A percentile compares a stretch with the other conserved stretches of the same genome.
Conservation (phyloP, 2,113 vertebrate species). For the Cisticola juncidis region DNA sequence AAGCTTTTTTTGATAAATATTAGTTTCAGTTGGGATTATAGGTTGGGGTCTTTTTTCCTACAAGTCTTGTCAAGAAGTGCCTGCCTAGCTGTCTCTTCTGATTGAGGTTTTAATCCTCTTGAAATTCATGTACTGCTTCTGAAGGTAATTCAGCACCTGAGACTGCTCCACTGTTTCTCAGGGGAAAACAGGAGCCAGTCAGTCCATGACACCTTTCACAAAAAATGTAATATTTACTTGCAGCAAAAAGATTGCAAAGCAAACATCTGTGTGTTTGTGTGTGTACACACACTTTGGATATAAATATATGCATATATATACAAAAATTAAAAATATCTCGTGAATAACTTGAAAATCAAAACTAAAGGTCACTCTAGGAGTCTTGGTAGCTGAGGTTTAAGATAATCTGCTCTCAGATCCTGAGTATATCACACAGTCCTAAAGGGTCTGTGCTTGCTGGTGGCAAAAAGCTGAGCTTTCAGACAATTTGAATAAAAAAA, state of each 20-base stretch:
- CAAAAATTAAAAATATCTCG: background rate
- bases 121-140: background rate
- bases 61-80: background rate
- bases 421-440: background rate
- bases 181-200: background rate
- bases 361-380: background rate
- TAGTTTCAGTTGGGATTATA: background rate
- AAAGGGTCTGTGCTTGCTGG: background rate
- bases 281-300: background rate
- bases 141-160: background rate
- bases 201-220: background rate
- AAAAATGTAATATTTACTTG: background rate
- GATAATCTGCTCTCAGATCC: background rate
- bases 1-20: conserved; percentile 6
- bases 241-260: background rate
- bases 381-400: background rate
- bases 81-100: background rate
- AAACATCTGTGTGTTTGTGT: background rate
- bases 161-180: background rate
- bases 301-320: accelerated
- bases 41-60: background rate
- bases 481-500: background rate
- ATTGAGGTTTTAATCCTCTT: background rate
- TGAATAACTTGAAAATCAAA: background rate
- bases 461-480: background rate